A percentile compares a stretch with the other conserved stretches of the same genome.
Conservation (phyloP, 2,888 invertebrate genomes). For the Orgyia antiqua region DNA sequence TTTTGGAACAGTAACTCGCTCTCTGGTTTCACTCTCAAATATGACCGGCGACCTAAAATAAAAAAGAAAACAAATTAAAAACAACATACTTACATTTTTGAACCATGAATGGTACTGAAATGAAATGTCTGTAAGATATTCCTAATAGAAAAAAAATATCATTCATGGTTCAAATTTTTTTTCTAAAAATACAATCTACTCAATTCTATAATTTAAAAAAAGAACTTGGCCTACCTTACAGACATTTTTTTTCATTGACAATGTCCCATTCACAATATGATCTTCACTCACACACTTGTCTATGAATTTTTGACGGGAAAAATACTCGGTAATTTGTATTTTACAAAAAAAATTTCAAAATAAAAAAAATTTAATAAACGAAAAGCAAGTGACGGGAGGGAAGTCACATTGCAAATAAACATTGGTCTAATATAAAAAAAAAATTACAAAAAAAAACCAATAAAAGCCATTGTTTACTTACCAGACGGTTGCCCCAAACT, state of each 20-base stretch:
- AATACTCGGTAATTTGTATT: slow-evolving; percentile 10
- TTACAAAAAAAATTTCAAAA: slow-evolving; percentile 7
- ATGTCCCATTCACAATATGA: slow-evolving; percentile 74
- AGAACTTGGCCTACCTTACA: slow-evolving; percentile 74
- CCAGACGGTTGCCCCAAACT: slow-evolving; percentile 66
- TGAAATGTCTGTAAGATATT: slow-evolving; percentile 74
- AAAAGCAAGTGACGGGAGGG: slow-evolving; percentile 61
- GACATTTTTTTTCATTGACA: slow-evolving; percentile 61
- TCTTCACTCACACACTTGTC: slow-evolving; percentile 46
- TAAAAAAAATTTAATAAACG: slow-evolving; percentile 21
- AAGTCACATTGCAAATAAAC: slow-evolving; percentile 74
- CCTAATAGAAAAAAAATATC: slow-evolving; percentile 32
- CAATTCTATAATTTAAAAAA: slow-evolving; percentile 25
- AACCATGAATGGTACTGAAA: slow-evolving; percentile 64
- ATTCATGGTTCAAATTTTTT: slow-evolving; percentile 64
- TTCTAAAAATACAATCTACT: slow-evolving; percentile 13
- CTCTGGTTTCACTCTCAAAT: slow-evolving; percentile 63
- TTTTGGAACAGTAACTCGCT: slow-evolving; percentile 66
- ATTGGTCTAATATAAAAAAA: slow-evolving; percentile 40
- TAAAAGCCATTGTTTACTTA: slow-evolving; percentile 34
- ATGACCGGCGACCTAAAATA: slow-evolving; percentile 43
- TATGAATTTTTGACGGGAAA: slow-evolving; percentile 21
- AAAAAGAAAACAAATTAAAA: slow-evolving; percentile 3
- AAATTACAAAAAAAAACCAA: slow-evolving; percentile 27
- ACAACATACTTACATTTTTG: slow-evolving; percentile 20